Percentiles rank a stretch among this genome's conserved stretches.
These are phyloP conservation scores for Homarus americanus DNA, from an alignment of 1,140 invertebrate species.

Conservation along the genomic window DNA sequence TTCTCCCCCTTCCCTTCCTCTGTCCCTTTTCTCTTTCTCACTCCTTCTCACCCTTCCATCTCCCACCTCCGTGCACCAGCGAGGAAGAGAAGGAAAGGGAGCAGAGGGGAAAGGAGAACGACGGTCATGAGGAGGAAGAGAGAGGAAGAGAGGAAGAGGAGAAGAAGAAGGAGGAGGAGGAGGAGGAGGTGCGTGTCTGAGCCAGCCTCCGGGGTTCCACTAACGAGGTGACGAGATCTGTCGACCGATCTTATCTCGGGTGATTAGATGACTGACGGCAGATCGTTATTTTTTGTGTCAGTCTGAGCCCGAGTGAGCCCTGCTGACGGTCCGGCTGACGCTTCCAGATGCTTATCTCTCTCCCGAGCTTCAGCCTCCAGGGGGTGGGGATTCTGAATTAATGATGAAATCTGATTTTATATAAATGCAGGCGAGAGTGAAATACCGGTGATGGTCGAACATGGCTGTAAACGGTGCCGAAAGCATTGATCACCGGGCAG, in stretches of 20 bases:
- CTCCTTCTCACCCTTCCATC: no score
- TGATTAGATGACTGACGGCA: constrained; percentile 7
- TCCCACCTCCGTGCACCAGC: no score
- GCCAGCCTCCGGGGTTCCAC: neutral
- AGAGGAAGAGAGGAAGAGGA: no score
- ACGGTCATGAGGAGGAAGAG: neutral
- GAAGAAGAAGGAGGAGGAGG: neutral
- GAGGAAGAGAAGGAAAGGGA: neutral
- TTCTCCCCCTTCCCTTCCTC: no score
- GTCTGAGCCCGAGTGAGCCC: neutral
- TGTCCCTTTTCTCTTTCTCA: no score
- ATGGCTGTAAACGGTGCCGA: neutral
- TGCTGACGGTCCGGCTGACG: neutral
- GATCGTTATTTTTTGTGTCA: neutral
- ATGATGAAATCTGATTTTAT: neutral
- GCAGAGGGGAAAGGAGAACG: no score
- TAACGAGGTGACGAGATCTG: neutral
- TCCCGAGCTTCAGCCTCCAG: neutral
- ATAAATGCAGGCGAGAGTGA: neutral
- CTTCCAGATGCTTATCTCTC: neutral
- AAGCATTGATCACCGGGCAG: no score
- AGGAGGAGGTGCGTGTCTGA: no score
- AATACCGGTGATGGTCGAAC: neutral
- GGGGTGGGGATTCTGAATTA: neutral
- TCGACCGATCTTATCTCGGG: neutral